Evolutionary conservation across 1,140 invertebrate species (phyloP).

Genomic region (Phymorhynchus buccinoides): DNA sequence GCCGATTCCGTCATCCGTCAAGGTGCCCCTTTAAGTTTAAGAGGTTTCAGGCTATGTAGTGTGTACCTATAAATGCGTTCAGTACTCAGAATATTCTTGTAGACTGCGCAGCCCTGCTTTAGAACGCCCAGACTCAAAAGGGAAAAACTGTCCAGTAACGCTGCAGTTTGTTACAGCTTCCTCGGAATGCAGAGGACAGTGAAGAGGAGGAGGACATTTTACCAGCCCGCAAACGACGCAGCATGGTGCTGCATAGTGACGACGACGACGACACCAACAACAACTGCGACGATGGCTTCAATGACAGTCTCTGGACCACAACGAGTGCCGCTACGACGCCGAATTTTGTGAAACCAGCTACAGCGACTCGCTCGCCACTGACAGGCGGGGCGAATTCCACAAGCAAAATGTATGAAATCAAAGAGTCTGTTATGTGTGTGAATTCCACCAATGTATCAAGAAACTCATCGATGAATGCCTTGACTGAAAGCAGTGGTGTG

Average conservation of each 20-base stretch:
- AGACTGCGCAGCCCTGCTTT: too few relatives aligned
- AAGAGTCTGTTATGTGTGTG: neutral
- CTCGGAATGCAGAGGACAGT: constrained; percentile 20
- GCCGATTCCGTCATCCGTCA: too few relatives aligned
- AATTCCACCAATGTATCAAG: neutral
- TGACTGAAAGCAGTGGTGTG: neutral
- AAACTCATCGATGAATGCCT: neutral
- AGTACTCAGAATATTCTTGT: too few relatives aligned
- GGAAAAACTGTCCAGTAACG: too few relatives aligned
- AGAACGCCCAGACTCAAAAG: too few relatives aligned
- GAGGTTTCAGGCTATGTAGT: too few relatives aligned
- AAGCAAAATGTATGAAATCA: neutral
- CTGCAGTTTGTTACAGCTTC: too few relatives aligned
- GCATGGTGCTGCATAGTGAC: constrained; percentile 33
- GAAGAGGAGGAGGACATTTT: constrained; percentile 12
- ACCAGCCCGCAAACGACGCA: constrained; percentile 24
- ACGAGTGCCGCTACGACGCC: too few relatives aligned
- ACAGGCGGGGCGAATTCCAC: neutral
- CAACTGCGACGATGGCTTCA: neutral
- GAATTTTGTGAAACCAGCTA: too few relatives aligned
- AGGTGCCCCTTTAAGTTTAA: too few relatives aligned
- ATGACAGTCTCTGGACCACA: neutral
- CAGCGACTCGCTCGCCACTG: neutral
- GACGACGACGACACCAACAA: constrained; percentile 17
- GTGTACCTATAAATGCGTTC: too few relatives aligned